These are phyloP conservation scores for Salmo trutta DNA, from an alignment of 2,797 vertebrate species.

Conservation along the genomic window DNA sequence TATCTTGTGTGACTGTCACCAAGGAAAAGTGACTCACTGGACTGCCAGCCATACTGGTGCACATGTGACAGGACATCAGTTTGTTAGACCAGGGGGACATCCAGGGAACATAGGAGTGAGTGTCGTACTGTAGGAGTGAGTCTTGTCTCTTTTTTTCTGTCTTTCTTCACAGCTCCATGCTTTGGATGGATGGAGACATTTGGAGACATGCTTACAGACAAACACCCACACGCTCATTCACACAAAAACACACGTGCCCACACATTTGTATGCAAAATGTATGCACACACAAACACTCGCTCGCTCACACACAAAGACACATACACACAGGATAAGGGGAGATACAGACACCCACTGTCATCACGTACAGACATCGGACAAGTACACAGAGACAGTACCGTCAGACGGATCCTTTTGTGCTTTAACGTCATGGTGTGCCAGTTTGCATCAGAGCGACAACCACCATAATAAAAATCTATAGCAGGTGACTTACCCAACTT, in stretches of 20 bases:
- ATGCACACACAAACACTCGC: conserved; percentile 12
- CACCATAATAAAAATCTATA: conserved; percentile 47
- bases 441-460: conserved; percentile 70
- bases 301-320: background rate
- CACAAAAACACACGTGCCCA: conserved; percentile 23
- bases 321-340: background rate
- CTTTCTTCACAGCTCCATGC: conserved; percentile 49
- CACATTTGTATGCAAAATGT: conserved; percentile 31
- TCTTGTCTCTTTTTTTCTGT: conserved; percentile 40
- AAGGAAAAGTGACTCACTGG: background rate
- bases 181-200: conserved; percentile 44
- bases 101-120: conserved; percentile 14
- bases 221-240: conserved; percentile 32
- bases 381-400: conserved; percentile 68
- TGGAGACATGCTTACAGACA: conserved; percentile 48
- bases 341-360: conserved; percentile 57
- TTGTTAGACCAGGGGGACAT: conserved; percentile 16
- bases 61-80: conserved; percentile 46
- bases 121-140: background rate
- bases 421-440: conserved; percentile 64
- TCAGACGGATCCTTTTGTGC: conserved; percentile 71
- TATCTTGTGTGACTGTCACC: conserved; percentile 26
- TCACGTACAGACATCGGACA: conserved; percentile 51
- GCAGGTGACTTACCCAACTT: background rate
- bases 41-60: conserved; percentile 30